Evolutionary conservation across 2,888 invertebrate species (phyloP), one percentile per base, ranked within the genome.

Genomic region (Lepidocyrtoides sp.): DNA sequence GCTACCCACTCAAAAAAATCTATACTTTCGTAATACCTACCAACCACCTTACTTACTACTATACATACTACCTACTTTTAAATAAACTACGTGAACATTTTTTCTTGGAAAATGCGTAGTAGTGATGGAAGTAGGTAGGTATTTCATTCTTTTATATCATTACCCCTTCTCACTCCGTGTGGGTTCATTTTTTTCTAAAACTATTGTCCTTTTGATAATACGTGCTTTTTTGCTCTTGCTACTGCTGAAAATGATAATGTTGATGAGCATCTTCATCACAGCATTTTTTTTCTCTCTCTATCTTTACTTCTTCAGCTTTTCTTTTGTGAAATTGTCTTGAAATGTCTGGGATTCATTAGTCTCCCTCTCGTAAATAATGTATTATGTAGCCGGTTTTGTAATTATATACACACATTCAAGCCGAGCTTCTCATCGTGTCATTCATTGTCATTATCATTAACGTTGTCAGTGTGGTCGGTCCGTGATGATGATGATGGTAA

Each of bases 371-470:
- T 77, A 77, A 77, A 48, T 75, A 75, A 75, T 75, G 66, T 66
- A 44, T 48, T 48, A 23, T 75, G 77, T 36, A 77, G 77, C 77
- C 5, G 54, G 29, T 54, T 77, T 54, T 51, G 77, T 77, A 77
- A 77, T 77, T 77, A 77, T 77, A 54, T 77, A 77, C 77, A 77
- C 77, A 77, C 48, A 54, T n/a, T 54, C 77, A 77, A 54, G 77
- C 54, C 36, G 12, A 44, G 41, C 44, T 54, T 77, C 77, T 54
- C 77, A 77, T 54, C 54, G 77, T 77, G 77, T 89, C 82, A 89
- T 89, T 82, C 89, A 89, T 82, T 81, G 88, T 82, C 89, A 88
- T 87, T 77, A 69, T 81, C 81, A 89, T 89, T 89, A 89, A 82
- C 82, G 72, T 89, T 72, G 44, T 82, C 72, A 57, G 72, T 82